Base-by-base conservation (phyloP, 1,140 invertebrate genomes). In the Ceratitis capitata region DNA sequence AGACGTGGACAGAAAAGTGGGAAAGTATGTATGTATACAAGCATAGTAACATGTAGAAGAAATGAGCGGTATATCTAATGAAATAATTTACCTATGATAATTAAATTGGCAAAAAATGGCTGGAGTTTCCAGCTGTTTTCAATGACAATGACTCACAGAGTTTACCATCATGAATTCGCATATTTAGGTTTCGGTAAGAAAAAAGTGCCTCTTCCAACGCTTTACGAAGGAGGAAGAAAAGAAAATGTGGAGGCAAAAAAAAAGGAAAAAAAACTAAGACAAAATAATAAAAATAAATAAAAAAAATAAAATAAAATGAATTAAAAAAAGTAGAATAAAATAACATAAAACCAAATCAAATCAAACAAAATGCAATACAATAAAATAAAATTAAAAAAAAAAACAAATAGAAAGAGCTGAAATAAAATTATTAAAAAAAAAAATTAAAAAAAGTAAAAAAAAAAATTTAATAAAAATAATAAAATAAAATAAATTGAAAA, bases 101-200 rank as follows among this genome's bases (percentile, higher is more conserved):
- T n/a, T 78, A 45, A 78, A 78, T n/a, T 45, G 69, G n/a, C 7
- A 45, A 42, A n/a, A 78, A 35, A 42, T 69, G 16, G 10, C 26
- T 10, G 69, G 39, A 78, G 39, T n/a, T 78, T 42, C 39, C 69
- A 78, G 69, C 69, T 45, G 69, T 19, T 39, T 78, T 78, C 12
- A 78, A 78, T 78, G 69, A 19, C 69, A 78, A 45, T 78, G 69
- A 78, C 69, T 78, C 69, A 78, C 39, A 12, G n/a, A 0, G 39
- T 2, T 14, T 16, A 69, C 29, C 35, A 16, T 16, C 19, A 32
- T 7, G 32, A 69, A 69, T 69, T 69, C 29, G 61, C 35, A 61
- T 6, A 53, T n/a, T n/a, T n/a, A 53, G 51, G 19, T 53, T 23
- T 16, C 5, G 19, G 19, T 1, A 53, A 32, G 19, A 29, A 61